Evolutionary conservation across 1,140 invertebrate species (phyloP), one percentile per base, ranked within the genome.

Genomic region (Solenopsis fugax): DNA sequence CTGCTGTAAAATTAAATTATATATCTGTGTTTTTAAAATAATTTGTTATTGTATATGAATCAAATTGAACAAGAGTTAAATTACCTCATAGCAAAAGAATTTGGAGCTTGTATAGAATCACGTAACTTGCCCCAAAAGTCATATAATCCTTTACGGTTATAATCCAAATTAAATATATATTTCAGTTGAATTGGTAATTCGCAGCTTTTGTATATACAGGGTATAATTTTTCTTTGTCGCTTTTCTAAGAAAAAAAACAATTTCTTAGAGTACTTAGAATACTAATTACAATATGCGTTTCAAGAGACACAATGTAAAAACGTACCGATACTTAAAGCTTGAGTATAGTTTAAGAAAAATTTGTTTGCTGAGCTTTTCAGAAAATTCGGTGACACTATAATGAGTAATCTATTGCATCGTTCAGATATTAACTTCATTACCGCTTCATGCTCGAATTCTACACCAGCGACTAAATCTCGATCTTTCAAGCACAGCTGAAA

Each of bases 271-370:
- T 9, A 72, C n/a, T 75, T 24, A 54, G n/a, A 52, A 82, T 72
- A 71, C 5, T 6, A 6, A 72, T 76, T 13, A 12, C 7, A 41
- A 65, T n/a, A 12, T 50, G 21, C 13, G 77, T 50, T 3, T 60
- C 4, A n/a, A 85, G 13, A 50, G 37, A 85, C 1, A 65, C 41
- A 73, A 71, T 80, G 18, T 37, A 0, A 81, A 77, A 50, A 45
- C 94, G 95, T 95, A 97, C 97, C 96, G 80, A 98, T 97, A 89
- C 96, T 96, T 86, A 97, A 93, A 9, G 97, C 97, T 93, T 98
- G 97, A 37, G 97, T 97, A 92, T 97, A 97, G 84, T 96, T 96
- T 1, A 97, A 95, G 87, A 97, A 96, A 94, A 97, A 98, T 78
- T 96, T 96, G 87, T 97, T 97, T 41, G 96, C 96, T 13, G 96